Percentiles rank a stretch among this genome's conserved stretches.
phyloP scores from a whole-genome alignment of 2,797 vertebrate species.

The Micromesistius poutassou region DNA sequence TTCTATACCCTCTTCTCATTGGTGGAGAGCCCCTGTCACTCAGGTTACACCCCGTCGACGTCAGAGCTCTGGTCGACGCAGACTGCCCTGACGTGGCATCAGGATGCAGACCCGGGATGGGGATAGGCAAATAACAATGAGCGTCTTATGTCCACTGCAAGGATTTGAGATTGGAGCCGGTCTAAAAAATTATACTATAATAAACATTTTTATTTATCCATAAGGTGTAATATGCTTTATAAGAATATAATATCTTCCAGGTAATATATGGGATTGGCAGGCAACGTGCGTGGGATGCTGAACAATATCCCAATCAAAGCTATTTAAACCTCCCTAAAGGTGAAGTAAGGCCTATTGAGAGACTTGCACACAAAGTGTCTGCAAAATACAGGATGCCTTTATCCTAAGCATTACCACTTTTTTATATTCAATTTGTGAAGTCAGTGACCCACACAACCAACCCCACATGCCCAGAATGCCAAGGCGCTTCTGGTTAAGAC shows the following conservation, averaged over 20 bases:
- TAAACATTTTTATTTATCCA: neutral
- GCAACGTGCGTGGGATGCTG: neutral
- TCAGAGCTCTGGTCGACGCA: constrained; percentile 22
- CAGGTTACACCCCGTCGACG: constrained; percentile 5
- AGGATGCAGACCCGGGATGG: constrained; percentile 39
- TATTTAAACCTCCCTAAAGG: neutral
- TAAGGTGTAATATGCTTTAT: neutral
- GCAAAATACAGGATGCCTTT: neutral
- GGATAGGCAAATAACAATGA: neutral
- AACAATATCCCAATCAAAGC: neutral
- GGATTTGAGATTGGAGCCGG: neutral
- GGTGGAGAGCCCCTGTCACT: constrained; percentile 47
- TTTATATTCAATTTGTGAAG: neutral
- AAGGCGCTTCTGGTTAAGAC: too few relatives aligned
- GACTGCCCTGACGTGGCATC: constrained; percentile 73
- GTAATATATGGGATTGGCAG: neutral
- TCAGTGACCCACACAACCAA: neutral
- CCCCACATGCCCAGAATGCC: neutral
- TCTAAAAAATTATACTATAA: neutral
- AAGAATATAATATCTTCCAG: neutral
- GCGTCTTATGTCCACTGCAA: neutral
- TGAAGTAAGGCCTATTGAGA: neutral
- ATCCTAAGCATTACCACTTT: neutral
- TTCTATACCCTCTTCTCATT: constrained; percentile 49
- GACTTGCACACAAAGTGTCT: neutral